Conservation (phyloP, 2,113 vertebrate species). For the Strigops habroptila region DNA sequence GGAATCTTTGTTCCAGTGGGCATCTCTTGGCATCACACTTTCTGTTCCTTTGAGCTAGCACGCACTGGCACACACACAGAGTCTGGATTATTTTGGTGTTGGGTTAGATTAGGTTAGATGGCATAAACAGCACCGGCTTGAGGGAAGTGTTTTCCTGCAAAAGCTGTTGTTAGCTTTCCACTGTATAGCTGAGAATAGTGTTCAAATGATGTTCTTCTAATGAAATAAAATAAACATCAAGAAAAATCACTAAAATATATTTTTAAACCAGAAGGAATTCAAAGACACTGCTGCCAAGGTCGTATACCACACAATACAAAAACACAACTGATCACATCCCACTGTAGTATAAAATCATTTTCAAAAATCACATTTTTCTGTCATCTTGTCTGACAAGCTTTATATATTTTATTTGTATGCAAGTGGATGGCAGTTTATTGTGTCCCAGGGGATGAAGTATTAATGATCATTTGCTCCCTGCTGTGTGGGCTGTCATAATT, state of each 20-base stretch:
- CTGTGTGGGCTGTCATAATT: slow-evolving; percentile 71
- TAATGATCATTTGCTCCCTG: slow-evolving; percentile 75
- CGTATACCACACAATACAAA: not conserved
- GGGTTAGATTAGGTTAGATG: not conserved
- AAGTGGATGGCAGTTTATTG: slow-evolving; percentile 69
- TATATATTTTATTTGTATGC: slow-evolving; percentile 72
- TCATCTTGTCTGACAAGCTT: slow-evolving; percentile 59
- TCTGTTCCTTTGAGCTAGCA: rapidly evolving
- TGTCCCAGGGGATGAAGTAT: slow-evolving; percentile 65
- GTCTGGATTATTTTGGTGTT: no score
- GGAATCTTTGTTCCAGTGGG: not conserved
- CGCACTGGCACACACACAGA: rapidly evolving
- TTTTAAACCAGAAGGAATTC: not conserved
- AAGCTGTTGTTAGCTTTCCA: not conserved
- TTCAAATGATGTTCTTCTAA: not conserved
- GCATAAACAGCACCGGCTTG: not conserved
- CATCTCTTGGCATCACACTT: not conserved
- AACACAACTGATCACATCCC: not conserved
- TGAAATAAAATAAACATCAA: not conserved
- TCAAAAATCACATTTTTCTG: slow-evolving; percentile 45
- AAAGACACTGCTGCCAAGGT: slow-evolving; percentile 14
- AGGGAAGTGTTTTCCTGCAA: not conserved
- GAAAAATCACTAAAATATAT: not conserved
- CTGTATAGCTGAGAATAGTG: not conserved
- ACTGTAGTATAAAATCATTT: slow-evolving; percentile 27